Evolutionary conservation across 2,888 invertebrate genomes (phyloP).

Genomic region (Blomia tropicalis): DNA sequence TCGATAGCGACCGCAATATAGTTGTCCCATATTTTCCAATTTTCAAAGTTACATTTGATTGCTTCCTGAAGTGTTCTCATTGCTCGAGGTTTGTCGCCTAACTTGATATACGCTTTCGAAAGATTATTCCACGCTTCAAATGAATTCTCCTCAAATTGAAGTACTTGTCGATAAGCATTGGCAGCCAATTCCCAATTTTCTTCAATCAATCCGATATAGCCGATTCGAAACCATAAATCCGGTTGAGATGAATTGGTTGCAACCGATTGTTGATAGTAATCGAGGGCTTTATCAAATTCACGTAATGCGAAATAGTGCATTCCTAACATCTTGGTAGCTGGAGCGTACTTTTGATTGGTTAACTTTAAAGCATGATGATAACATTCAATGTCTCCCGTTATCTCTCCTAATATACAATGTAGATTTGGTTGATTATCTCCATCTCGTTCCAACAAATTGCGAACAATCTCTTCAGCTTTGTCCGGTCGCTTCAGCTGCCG

Average conservation of each 20-base stretch:
- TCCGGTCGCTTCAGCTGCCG: slow-evolving; percentile 45
- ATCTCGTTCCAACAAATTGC: slow-evolving; percentile 56
- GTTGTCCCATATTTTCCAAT: slow-evolving; percentile 94
- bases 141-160: slow-evolving; percentile 62
- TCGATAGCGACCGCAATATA: slow-evolving; percentile 71
- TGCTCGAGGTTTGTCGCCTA: slow-evolving; percentile 68
- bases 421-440: slow-evolving; percentile 56
- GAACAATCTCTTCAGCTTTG: slow-evolving; percentile 70
- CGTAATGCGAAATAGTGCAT: slow-evolving; percentile 53
- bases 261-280: slow-evolving; percentile 62
- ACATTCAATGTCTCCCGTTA: slow-evolving; percentile 55
- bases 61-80: slow-evolving; percentile 72
- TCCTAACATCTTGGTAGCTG: slow-evolving; percentile 78
- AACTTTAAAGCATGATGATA: slow-evolving; percentile 84
- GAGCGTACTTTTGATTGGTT: slow-evolving; percentile 58
- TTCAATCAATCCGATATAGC: slow-evolving; percentile 60
- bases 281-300: slow-evolving; percentile 56
- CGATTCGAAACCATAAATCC: slow-evolving; percentile 66
- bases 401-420: slow-evolving; percentile 81
- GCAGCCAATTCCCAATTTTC: slow-evolving; percentile 69
- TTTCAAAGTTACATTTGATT: slow-evolving; percentile 66
- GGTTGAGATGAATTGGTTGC: slow-evolving; percentile 75
- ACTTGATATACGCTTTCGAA: slow-evolving; percentile 74
- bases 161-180: slow-evolving; percentile 67
- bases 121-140: slow-evolving; percentile 98